Base-by-base conservation (phyloP, 2,797 vertebrate species). In the Enteromius radiatus region DNA sequence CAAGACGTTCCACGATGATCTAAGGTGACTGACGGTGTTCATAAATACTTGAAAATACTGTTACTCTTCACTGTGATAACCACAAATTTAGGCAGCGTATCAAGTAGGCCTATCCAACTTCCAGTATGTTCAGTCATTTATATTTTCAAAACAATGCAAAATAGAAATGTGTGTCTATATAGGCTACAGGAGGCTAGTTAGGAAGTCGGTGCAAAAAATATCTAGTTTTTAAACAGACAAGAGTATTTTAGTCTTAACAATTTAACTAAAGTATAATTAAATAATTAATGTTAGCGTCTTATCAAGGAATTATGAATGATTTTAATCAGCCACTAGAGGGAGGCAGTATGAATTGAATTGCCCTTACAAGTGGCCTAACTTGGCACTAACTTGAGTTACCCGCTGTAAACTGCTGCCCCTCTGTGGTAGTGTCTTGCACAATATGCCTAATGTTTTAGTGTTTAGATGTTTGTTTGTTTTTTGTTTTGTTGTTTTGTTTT, bases 321-420 rank as follows among this genome's bases (percentile, higher is more conserved):
- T 38, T 8, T 33, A 52, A 64, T 64, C 31, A 38, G 3, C 69
- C 69, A 74, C 79, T 81, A 81, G 79, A 64, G 73, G 79, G 79
- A 64, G 56, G 69, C 56, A 81, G n/a, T 36, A 49, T 63, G 38
- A 81, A 73, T 15, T 47, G 45, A 47, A 47, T 15, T 36, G 17
- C 23, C 9, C 21, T 11, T 21, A 21, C 19, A 43, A 12, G 4
- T 21, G 47, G 47, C 49, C 49, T 21, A 2, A 31, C 1, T 45
- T 14, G 3, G n/a, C n/a, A n/a, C n/a, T n/a, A 11, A 1, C n/a
- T n/a, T 38, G 19, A 38, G 41, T 74, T 71, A 70, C 36, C 67
- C 41, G 9, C 3, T 19, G 69, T 14, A 45, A 81, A 9, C 45
- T 75, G 63, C 63, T 81, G 81, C 73, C 63, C 73, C 63, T 69